Base-by-base conservation (phyloP, 2,797 vertebrate genomes). In the Sebastes matsubarae region DNA sequence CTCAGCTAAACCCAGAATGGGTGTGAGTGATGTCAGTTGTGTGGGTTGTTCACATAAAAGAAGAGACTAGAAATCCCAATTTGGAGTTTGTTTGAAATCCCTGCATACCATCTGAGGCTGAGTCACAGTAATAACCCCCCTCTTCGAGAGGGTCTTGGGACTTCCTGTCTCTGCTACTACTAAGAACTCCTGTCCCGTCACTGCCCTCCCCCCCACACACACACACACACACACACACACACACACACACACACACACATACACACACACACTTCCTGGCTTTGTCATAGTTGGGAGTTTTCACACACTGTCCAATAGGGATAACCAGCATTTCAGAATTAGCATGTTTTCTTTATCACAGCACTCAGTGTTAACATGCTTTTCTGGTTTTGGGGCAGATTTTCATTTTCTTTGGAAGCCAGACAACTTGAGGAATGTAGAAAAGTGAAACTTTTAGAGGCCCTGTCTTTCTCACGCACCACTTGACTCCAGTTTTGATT, bases 131-230 rank as follows among this genome's bases (percentile, higher is more conserved):
- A 79, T 60, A 38, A 50, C 2, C 65, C 42, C 32, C 30, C 13
- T 6, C 42, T 16, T 30, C 22, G 14, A 77, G 36, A 69, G 59
- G 32, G 80, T 72, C 36, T 55, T 60, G n/a, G 30, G 66, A 79
- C 68, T 79, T 89, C 88, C 89, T 88, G 85, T 69, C 60, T 68
- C 64, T 86, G 63, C 55, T 57, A 24, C 38, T 30, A 30, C 20
- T 16, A 63, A 60, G 50, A 77, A 29, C 34, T 52, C 18, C 52
- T 22, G 30, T 72, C 63, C 42, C 42, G 46, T 50, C 46, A 18
- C 14, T 46, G 16, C 42, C 14, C 16, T 3, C 16, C 5, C 22
- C 12, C 55, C 32, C 8, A 30, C 6, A 30, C 29, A 30, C 7
- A 30, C 7, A 30, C 7, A 30, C 30, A 30, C 30, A 32, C 0